Base-by-base conservation (phyloP, 2,888 invertebrate genomes). In the Apamea sordens region DNA sequence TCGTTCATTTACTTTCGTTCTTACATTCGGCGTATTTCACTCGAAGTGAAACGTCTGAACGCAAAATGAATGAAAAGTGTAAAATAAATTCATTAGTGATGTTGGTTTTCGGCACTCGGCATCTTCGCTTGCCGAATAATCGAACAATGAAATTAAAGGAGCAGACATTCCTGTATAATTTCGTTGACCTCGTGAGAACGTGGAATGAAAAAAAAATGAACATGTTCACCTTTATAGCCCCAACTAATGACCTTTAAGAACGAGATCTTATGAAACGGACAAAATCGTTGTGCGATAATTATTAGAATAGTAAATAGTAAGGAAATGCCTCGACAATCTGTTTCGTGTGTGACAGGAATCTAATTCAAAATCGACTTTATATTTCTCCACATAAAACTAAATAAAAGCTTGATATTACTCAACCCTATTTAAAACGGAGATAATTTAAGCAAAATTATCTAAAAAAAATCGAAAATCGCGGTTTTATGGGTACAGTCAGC, bases 201-300 rank as follows among this genome's bases (percentile, higher is more conserved):
- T 53, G 5, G 2, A 32, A 32, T 70, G 6, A 32, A 50, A 50
- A 2, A 32, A 32, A 70, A 53, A 36, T 36, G 6, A 71, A 71
- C 24, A 53, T 70, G 24, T 53, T 28, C 15, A 10, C 10, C 13
- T 50, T 24, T 28, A 41, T 21, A n/a, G 82, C 80, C 64, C 79
- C 80, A 78, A 64, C 0, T 2, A 50, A 65, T 53, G 7, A 61
- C 21, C 82, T 18, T n/a, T 59, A 68, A 63, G 24, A 56, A 77
- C 21, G 1, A 72, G 56, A 56, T 84, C 47, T 72, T 59, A 79
- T 67, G 18, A 47, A 47, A 32, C 73, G 85, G 85, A 82, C 82
- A 82, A 82, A 78, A 80, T 59, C 4, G 69, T 81, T 82, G 63
- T 71, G 70, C 61, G 61, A 18, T 69, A 73, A 36, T 70, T 64